Conservation (phyloP, 2,888 invertebrate genomes). For the Ceriagrion tenellum region DNA sequence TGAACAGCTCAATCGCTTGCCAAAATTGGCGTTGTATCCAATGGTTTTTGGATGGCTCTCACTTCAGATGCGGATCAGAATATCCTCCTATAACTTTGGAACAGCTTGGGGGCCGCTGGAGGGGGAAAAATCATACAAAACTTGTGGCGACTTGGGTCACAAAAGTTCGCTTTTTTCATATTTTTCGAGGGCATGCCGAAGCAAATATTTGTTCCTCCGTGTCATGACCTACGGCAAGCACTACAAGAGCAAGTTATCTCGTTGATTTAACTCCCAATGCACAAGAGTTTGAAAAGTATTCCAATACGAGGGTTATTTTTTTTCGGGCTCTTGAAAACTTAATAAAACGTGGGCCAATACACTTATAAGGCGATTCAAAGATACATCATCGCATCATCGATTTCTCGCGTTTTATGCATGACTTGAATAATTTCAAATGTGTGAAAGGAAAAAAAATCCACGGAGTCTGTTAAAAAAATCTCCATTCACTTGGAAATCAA, state of each 20-base stretch:
- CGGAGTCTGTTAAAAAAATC: background rate
- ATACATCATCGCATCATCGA: background rate
- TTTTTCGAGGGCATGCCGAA: background rate
- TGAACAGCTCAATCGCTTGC: no score
- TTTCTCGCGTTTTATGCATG: background rate
- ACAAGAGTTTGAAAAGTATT: background rate
- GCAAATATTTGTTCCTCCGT: slow-evolving; percentile 2
- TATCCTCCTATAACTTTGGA: background rate
- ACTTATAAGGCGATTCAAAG: background rate
- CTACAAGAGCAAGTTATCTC: background rate
- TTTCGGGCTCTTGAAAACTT: background rate
- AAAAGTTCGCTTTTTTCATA: background rate
- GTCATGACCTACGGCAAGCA: background rate
- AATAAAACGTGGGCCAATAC: background rate
- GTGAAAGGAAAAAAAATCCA: background rate
- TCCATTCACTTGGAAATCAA: no score
- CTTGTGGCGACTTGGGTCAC: background rate
- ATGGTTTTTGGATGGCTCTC: background rate
- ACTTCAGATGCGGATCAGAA: background rate
- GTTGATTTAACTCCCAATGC: background rate
- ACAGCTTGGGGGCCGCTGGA: background rate
- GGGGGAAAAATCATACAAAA: background rate
- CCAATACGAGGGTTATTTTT: background rate
- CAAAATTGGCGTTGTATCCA: no score
- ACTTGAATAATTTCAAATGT: background rate